Evolutionary conservation across 2,113 vertebrate species (phyloP), one percentile per base, ranked within the genome.

Genomic region (Oreotrochilus melanogaster): DNA sequence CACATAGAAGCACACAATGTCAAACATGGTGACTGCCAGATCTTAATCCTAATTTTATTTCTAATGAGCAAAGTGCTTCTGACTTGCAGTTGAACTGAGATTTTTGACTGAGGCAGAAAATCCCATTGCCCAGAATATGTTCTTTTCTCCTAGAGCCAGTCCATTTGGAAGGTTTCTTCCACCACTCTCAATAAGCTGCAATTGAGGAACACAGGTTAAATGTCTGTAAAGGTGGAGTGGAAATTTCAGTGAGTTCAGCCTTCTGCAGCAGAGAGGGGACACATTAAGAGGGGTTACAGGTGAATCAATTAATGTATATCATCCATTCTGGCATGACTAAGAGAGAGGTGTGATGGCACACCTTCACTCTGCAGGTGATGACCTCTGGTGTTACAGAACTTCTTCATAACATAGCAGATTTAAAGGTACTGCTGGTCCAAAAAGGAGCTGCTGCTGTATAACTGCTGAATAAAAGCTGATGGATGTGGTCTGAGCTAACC

Each of bases 21-120:
- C 54, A 76, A 76, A 76, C 48, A 72, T 6, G 21, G 12, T 72
- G 75, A 78, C 35, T 12, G 28, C 9, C 30, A 93, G 48, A 30
- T 66, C 50, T 88, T 72, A 89, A 82, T 85, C 58, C 48, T 82
- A 84, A 58, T 66, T 42, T 37, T 61, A 50, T 47, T 80, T 42
- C 27, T 10, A 60, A 83, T 66, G 66, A 70, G 35, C 51, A 83
- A 79, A 90, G 24, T 6, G 69, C 2, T 79, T 93, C n/a, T 88
- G 45, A 39, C 14, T 75, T 82, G 23, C 10, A 78, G 19, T 2
- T 56, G 39, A 93, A 90, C 23, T 65, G 18, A 72, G 23, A 72
- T 83, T 76, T 93, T 76, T 79, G 69, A 9, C 0, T 56, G 50
- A 75, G 18, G 16, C 10, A 65, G 39, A 76, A 88, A 69, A 45